Evolutionary conservation across 2,888 invertebrate species (phyloP).

Genomic region (Noctua comes): DNA sequence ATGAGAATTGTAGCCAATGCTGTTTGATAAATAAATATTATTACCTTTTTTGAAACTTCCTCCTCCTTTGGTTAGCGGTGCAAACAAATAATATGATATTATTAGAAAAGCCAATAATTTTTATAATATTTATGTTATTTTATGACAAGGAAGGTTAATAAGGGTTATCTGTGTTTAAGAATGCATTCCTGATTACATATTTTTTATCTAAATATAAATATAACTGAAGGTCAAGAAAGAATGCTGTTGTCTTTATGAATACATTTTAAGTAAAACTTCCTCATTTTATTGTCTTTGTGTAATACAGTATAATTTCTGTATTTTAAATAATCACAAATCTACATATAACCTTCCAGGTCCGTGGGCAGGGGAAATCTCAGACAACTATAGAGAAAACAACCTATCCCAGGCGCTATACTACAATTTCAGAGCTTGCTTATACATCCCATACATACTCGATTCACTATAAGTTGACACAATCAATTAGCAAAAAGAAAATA

Average conservation of each 20-base stretch:
- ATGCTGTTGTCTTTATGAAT: background rate
- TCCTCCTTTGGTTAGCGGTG: conserved; percentile 74
- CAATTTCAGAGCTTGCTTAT: background rate
- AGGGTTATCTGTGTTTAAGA: background rate
- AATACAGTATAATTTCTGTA: background rate
- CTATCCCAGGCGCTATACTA: background rate
- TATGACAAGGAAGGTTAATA: background rate
- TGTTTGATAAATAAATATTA: conserved; percentile 2
- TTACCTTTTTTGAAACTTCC: conserved; percentile 86
- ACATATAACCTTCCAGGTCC: background rate
- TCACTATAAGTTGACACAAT: background rate
- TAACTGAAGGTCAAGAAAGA: background rate
- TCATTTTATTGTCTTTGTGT: background rate
- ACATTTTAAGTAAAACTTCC: background rate
- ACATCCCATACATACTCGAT: background rate
- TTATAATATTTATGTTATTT: background rate
- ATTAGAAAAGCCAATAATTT: background rate
- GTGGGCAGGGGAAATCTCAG: background rate
- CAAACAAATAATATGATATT: conserved; percentile 43
- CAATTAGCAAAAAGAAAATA: background rate
- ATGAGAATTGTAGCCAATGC: background rate
- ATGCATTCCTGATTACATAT: background rate
- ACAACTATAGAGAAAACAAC: background rate
- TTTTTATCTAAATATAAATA: conserved; percentile 9
- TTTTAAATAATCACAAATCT: background rate